Evolutionary conservation across 2,113 vertebrate species (phyloP), one percentile per base, ranked within the genome.

Genomic region (Malurus cyaneus): DNA sequence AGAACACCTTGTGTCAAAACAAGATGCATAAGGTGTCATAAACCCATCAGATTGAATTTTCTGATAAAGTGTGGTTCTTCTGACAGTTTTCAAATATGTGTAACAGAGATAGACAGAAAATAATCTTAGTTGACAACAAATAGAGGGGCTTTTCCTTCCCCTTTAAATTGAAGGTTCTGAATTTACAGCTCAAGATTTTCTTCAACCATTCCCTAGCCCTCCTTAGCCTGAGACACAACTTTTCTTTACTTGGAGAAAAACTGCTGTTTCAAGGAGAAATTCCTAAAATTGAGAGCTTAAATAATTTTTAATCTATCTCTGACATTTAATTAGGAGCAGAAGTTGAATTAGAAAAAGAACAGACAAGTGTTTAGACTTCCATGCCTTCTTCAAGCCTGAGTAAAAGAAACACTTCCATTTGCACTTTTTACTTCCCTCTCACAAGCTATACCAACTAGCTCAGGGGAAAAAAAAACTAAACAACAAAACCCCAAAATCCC

Each of bases 141-240:
- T 2, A 54, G 36, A 46, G 12, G 4, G 3, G 4, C 0, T 4
- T 25, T 32, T 26, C 25, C 25, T 14, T 8, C 2, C 20, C 11
- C 14, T 65, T 81, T 32, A 50, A 49, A 39, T 7, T 85, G 31
- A 88, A 80, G 12, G 12, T 49, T 84, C 23, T 81, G 44, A 78
- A 74, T 79, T 79, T 67, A 71, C 6, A 89, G 26, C 4, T 91
- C 34, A 56, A 74, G 18, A 47, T 76, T 76, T 92, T 65, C 8
- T 76, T 74, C 62, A 67, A 47, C 7, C 7, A 29, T 69, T 56
- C 14, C 12, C 36, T 14, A 80, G 46, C 3, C 2, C 8, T 42
- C 32, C 24, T 61, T 49, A 83, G 9, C 16, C 23, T 34, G 17
- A 69, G 42, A 56, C 13, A 76, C 6, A 72, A 32, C 8, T 69